Percentiles rank a stretch among this genome's conserved stretches.
These are phyloP conservation scores for Mormyrus proboscirostris DNA, from an alignment of 2,797 vertebrate genomes.

Conservation along the genomic window DNA sequence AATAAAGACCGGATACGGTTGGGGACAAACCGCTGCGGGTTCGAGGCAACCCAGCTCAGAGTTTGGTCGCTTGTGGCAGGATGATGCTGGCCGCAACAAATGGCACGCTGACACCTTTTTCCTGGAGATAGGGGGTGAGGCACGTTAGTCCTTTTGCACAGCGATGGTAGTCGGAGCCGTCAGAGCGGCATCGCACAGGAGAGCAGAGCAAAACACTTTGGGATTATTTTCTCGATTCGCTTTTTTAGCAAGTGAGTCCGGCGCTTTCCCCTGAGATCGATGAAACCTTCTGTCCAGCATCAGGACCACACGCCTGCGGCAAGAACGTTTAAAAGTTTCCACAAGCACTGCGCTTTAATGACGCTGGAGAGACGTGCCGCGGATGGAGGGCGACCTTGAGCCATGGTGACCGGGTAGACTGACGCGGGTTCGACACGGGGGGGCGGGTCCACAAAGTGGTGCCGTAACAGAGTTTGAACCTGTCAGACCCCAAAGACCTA, in stretches of 20 bases:
- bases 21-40: neutral
- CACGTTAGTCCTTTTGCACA: neutral
- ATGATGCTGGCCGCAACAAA: neutral
- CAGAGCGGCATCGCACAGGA: neutral
- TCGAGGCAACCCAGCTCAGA: constrained; percentile 15
- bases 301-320: neutral
- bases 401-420: neutral
- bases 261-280: neutral
- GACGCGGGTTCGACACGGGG: neutral
- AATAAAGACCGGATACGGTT: neutral
- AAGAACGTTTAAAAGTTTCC: constrained; percentile 9
- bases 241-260: neutral
- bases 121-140: neutral
- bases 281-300: neutral
- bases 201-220: neutral
- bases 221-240: neutral
- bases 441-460: neutral
- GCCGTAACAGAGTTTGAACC: neutral
- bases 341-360: neutral
- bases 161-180: neutral
- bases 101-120: neutral
- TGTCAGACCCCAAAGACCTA: neutral
- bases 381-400: neutral
- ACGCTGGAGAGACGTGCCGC: neutral
- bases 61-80: neutral